A percentile compares a stretch with the other conserved stretches of the same genome.
These are phyloP conservation scores for Heteromormyrus szaboi DNA, from an alignment of 2,797 vertebrate species.

Conservation along the genomic window DNA sequence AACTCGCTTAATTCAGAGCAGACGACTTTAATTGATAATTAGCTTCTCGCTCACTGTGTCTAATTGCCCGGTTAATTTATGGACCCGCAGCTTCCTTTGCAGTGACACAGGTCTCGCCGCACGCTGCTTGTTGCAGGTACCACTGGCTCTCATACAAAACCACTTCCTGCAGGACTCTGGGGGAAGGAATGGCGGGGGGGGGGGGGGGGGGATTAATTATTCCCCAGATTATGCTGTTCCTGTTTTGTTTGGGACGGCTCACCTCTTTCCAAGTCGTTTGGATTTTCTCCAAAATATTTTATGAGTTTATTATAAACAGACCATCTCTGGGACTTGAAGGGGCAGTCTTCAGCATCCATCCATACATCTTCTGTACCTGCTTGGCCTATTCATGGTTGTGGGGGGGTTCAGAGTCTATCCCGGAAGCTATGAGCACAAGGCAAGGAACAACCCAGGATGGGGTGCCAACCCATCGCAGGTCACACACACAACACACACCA, in stretches of 20 bases:
- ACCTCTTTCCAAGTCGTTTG: not conserved
- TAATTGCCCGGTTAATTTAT: slow-evolving; percentile 13
- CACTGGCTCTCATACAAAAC: not conserved
- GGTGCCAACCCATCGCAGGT: not conserved
- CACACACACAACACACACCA: not conserved
- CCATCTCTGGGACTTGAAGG: not conserved
- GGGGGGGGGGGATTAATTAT: not conserved
- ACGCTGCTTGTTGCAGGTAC: not conserved
- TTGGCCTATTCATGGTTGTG: not conserved
- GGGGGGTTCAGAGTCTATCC: not conserved
- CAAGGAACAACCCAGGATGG: not conserved
- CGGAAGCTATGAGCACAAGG: not conserved
- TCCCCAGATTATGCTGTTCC: not conserved
- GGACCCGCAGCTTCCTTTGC: not conserved
- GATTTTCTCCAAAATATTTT: not conserved
- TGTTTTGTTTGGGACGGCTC: not conserved
- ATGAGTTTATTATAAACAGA: not conserved
- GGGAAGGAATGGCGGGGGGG: not conserved
- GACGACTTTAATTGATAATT: slow-evolving; percentile 4
- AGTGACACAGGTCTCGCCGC: not conserved
- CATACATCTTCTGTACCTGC: not conserved
- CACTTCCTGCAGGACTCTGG: not conserved
- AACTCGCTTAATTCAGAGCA: not conserved
- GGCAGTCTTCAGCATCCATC: not conserved
- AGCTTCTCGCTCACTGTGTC: not conserved